phyloP scores from a whole-genome alignment of 2,113 vertebrate species.

The Pristiophorus japonicus region DNA sequence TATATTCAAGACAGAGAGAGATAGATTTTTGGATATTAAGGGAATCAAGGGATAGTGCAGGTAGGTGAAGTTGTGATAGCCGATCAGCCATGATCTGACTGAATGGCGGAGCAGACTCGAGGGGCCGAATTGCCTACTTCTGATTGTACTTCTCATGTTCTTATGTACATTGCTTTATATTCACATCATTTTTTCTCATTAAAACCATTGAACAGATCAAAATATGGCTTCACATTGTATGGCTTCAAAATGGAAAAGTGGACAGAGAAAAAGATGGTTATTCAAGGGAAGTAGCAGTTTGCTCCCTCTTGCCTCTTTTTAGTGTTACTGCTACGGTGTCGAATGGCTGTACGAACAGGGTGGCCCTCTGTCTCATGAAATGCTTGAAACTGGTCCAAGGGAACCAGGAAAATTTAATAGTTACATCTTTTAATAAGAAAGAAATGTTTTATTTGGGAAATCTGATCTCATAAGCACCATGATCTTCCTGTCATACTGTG shows the following conservation, averaged over 20 bases:
- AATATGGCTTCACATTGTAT: background rate
- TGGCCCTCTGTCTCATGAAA: background rate
- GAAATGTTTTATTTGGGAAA: conserved; percentile 34
- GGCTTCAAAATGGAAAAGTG: background rate
- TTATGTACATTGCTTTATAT: background rate
- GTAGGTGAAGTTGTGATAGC: no score
- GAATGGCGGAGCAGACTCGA: no score
- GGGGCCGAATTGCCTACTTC: no score
- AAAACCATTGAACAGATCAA: background rate
- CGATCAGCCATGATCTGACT: no score
- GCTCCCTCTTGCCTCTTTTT: background rate
- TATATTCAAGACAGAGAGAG: no score
- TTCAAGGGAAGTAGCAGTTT: background rate
- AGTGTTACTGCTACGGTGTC: background rate
- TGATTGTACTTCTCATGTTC: no score
- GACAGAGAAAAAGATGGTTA: background rate
- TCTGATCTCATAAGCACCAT: background rate
- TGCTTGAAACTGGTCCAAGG: conserved; percentile 1
- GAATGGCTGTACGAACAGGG: background rate
- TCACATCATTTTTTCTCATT: background rate
- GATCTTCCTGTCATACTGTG: conserved; percentile 16
- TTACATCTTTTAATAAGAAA: conserved; percentile 28
- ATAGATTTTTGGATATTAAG: no score
- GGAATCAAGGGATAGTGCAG: no score
- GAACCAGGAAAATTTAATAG: background rate